phyloP scores from a whole-genome alignment of 2,113 vertebrate genomes.

The Sinocyclocheilus rhinocerous region DNA sequence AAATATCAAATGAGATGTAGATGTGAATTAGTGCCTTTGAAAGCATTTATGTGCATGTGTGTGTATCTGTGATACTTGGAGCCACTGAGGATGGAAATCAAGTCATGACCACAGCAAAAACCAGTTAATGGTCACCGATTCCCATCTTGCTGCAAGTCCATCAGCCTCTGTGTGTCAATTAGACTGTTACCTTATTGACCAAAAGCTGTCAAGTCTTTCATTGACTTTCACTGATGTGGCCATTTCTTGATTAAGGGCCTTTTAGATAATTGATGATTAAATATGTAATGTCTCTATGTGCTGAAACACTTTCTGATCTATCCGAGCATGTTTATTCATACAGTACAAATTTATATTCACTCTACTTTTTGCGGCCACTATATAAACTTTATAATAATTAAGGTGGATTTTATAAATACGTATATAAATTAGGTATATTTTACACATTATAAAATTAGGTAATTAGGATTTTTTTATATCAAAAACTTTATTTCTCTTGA shows the following conservation, averaged over 20 bases:
- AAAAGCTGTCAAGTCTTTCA: not conserved
- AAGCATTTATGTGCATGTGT: not conserved
- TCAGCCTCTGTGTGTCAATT: not conserved
- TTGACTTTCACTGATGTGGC: not conserved
- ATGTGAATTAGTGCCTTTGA: not conserved
- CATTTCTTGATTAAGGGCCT: not conserved
- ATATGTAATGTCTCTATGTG: not conserved
- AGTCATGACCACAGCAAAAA: not conserved
- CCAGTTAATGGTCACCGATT: not conserved
- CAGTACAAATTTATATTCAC: not conserved
- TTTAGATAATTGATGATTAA: not conserved
- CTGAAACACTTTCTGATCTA: not conserved
- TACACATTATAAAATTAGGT: not conserved
- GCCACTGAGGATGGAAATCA: not conserved
- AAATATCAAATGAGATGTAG: not conserved
- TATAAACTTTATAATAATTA: not conserved
- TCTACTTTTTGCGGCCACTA: not conserved
- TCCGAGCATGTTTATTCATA: not conserved
- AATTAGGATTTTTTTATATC: not conserved
- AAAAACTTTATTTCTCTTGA: not conserved
- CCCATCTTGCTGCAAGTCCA: not conserved
- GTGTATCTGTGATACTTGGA: not conserved
- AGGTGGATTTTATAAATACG: too few species aligned
- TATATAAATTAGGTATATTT: too few species aligned
- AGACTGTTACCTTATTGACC: not conserved